A percentile compares a stretch with the other conserved stretches of the same genome.
These are phyloP conservation scores for Oscheius sp. DNA, from an alignment of 1,140 invertebrate species.

Conservation along the genomic window DNA sequence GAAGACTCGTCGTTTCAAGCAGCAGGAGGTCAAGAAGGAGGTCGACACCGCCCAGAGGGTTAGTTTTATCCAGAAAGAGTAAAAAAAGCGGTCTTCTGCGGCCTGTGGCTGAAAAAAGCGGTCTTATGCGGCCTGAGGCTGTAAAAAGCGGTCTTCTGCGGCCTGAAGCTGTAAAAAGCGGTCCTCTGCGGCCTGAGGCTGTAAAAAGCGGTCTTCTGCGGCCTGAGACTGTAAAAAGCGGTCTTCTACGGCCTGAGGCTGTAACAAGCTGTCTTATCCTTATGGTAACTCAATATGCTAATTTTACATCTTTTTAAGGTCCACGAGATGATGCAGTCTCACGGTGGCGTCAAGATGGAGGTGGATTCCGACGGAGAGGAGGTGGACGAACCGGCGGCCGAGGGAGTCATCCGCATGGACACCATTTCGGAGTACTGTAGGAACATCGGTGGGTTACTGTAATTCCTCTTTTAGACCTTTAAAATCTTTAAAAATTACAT, in stretches of 20 bases:
- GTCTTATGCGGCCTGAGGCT: no score
- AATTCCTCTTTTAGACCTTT: not conserved
- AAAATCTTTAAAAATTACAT: not conserved
- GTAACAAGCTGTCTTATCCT: no score
- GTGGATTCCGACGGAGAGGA: constrained; percentile 43
- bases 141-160: no score
- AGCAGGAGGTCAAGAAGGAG: constrained; percentile 56
- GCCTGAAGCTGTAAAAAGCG: no score
- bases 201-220: no score
- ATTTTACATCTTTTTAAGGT: not conserved
- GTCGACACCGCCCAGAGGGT: not conserved
- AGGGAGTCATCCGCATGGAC: constrained; percentile 75
- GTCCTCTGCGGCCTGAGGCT: no score
- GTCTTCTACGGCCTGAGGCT: no score
- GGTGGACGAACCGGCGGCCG: constrained; percentile 33
- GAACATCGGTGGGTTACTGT: constrained; percentile 71
- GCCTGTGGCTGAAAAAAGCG: no score
- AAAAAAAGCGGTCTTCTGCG: no score
- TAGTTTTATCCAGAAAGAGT: not conserved
- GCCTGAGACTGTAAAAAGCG: no score
- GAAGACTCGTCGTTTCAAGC: constrained; percentile 74
- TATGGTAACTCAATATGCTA: not conserved
- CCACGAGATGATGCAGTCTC: not conserved
- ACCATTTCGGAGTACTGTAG: constrained; percentile 94
- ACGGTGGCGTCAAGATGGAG: constrained; percentile 26